Evolutionary conservation across 2,888 invertebrate species (phyloP), one percentile per base, ranked within the genome.

Genomic region (Eupithecia inturbata): DNA sequence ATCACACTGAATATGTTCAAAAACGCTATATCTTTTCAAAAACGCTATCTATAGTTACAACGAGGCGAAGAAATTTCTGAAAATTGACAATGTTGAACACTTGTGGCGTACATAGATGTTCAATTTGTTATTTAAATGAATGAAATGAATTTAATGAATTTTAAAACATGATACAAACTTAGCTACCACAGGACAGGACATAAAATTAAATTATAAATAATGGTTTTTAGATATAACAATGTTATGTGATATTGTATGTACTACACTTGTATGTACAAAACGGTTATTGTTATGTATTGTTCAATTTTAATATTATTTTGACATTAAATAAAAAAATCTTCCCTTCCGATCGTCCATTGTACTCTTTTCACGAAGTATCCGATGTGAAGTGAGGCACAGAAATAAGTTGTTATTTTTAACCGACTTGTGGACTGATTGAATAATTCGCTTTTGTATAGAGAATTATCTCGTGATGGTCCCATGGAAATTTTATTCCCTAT

Each of bases 161-260:
- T 60, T 60, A 26, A 62, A 7, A 31, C 26, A 62, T 26, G 7
- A 53, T 57, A 62, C 31, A 31, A 28, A 16, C 62, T 31, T 28
- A 62, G 31, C 19, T 62, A 31, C 19, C 31, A n/a, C n/a, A n/a
- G n/a, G n/a, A 9, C 4, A 19, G 19, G 31, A 31, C 19, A 31
- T 62, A 19, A 28, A 62, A 62, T 62, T 2, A 28, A 62, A 62
- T 62, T 62, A 62, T 62, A 62, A 28, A 62, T 62, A 62, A 62
- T 62, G 62, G 31, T 62, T n/a, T 39, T 66, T 66, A 67, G 67
- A 41, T 67, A 68, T 63, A 64, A 53, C 12, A 72, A 39, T 70
- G 66, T 63, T 33, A 68, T 74, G 73, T 74, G 73, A 74, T 74
- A 74, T 70, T 63, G 67, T 74, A 74, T 70, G 70, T 70, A 74